Base-by-base conservation (phyloP, 1,140 invertebrate genomes). In the Drosophila repleta region DNA sequence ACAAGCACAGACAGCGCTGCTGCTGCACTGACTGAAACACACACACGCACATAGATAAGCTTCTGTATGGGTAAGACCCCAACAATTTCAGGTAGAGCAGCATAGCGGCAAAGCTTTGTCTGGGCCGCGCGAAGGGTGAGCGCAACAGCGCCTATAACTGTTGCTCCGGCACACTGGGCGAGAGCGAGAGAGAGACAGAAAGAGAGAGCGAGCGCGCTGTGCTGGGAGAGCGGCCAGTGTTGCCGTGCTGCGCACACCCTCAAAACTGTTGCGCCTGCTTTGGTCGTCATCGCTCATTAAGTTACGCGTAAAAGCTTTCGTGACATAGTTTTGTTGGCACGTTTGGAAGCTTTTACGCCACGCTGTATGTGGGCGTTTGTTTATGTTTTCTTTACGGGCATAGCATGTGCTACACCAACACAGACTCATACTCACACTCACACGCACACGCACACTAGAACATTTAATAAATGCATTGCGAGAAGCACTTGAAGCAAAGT, bases 241-340 rank as follows among this genome's bases (percentile, higher is more conserved):
- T 87, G 82, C 75, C 62, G 82, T 65, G 82, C 70, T 69, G 74
- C 70, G 41, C 32, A 8, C 20, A 46, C 29, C 35, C 63, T 72
- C 45, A 61, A 67, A 85, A 82, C 82, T 85, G 83, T 87, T 87
- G 83, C 83, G 85, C 83, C 67, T 76, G 55, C 15, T 7, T 10
- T 17, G 18, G 21, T 41, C 21, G 10, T 46, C 43, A 63, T 65
- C 35, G 24, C 65, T 76, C 74, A 70, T 79, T 76, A 85, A 64
- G 63, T 53, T 69, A 74, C 26, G 61, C 70, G 74, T 74, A 76
- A 69, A 72, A 85, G 83, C 83, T 88, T 75, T 71, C 57, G 60
- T 88, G 83, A 73, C 82, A 85, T 78, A 85, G 82, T 87, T 85
- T 78, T 76, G 62, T 61, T 46, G 49, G 49, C 57, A 35, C 65